Evolutionary conservation across 2,888 invertebrate species (phyloP), one percentile per base, ranked within the genome.

Genomic region (Lithosia quadra): DNA sequence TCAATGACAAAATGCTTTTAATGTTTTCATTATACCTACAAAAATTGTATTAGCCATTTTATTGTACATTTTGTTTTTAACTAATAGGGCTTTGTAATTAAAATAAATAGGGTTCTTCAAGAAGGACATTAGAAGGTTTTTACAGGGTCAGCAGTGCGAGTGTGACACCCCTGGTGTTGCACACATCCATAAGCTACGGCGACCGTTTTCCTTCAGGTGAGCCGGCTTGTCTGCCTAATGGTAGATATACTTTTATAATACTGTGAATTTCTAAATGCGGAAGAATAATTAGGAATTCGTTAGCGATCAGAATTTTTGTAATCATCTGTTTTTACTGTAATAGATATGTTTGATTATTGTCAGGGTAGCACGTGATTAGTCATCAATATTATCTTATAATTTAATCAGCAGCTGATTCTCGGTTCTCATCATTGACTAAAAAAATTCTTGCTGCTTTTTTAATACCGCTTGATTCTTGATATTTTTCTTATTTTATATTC

Each of bases 1-100:
- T 87, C 84, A 83, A 63, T 39, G 28, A 77, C 81, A 85, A 71
- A 87, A 83, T 68, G 64, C 58, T 77, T 77, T 68, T 11, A 49
- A 68, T 43, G 67, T 71, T 85, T 84, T 72, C 28, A 28, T 28
- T 28, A 28, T 28, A 28, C n/a, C 49, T n/a, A 49, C 8, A n/a
- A n/a, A 8, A 43, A 43, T 18, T 43, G 5, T 43, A 49, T n/a
- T 49, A 49, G 2, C n/a, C n/a, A 18, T 18, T 18, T 43, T 43
- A 43, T 43, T 18, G 18, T 18, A 18, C 5, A 18, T 43, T 18
- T 18, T 7, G 5, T 43, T 43, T 43, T 39, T 15, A 39, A 39
- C n/a, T 28, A 28, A 28, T 43, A 43, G 18, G 4, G 7, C 18
- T 43, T 43, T 43, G 0, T 59, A n/a, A 34, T 58, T n/a, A n/a